Evolutionary conservation across 2,888 invertebrate genomes (phyloP), one percentile per base, ranked within the genome.

Genomic region (Pseudeuparius sepicola): DNA sequence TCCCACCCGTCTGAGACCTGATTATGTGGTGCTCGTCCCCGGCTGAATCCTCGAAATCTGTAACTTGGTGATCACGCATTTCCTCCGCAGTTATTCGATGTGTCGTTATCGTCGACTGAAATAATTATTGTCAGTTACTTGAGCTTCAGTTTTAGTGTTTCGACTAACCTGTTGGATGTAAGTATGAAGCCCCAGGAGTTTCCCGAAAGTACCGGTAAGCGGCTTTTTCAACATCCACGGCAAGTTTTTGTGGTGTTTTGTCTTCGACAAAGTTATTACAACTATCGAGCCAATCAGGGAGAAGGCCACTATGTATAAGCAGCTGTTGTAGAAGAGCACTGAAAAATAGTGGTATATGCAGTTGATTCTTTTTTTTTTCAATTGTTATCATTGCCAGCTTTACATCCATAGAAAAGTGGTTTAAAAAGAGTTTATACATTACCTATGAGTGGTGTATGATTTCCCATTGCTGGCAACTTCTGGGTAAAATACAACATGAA

Each of bases 401-500:
- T 4, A 24, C 10, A 5, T 24, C 20, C 20, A 20, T 5, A 24
- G 4, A 24, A 5, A 4, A 11, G 28, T 4, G 3, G 25, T 14
- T 32, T 2, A 5, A 13, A 4, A 4, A 16, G n/a, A n/a, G n/a
- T 26, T 26, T 27, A 11, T 17, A 18, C 24, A 57, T 57, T 58
- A 73, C 74, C 70, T 39, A 74, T 64, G 15, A 71, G 56, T 10
- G 75, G 74, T 16, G 71, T 64, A 42, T 68, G 66, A 14, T 61
- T 60, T 12, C 68, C 68, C 55, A 70, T 62, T 2, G 70, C 63
- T 7, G 73, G 72, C 31, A 74, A 54, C 50, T 71, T 67, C 39
- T 70, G 67, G 0, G 72, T 67, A 50, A 78, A 75, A 54, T 74
- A 78, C 51, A 76, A 61, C 36, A 79, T 64, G 49, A 73, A 74